Evolutionary conservation across 2,113 vertebrate species (phyloP).

Genomic region (Notechis scutatus): DNA sequence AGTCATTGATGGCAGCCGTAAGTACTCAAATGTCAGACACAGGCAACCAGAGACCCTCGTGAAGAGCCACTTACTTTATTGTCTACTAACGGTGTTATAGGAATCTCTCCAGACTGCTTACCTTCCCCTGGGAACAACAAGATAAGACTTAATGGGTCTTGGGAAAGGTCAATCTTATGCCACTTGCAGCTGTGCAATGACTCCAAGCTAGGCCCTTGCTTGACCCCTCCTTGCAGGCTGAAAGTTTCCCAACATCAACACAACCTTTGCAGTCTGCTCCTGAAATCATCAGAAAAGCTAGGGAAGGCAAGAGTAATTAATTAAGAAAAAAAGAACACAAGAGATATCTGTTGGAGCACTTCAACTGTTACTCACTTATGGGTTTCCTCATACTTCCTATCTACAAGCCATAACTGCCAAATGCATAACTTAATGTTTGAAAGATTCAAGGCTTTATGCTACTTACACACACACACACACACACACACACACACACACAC

Average conservation of each 20-base stretch:
- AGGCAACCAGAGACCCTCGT: not conserved
- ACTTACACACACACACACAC: too few species aligned
- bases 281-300: not conserved
- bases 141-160: not conserved
- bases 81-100: not conserved
- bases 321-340: not conserved
- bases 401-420: not conserved
- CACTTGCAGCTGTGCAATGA: not conserved
- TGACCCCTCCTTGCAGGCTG: not conserved
- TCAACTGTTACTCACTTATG: not conserved
- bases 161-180: not conserved
- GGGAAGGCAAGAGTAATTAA: not conserved
- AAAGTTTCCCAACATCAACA: not conserved
- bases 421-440: not conserved
- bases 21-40: slow-evolving; percentile 66
- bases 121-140: not conserved
- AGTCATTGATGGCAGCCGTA: slow-evolving; percentile 94
- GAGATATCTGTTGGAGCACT: not conserved
- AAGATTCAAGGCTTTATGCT: not conserved
- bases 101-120: not conserved
- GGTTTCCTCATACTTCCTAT: not conserved
- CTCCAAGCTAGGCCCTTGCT: not conserved
- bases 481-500: not conserved
- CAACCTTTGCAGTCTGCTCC: not conserved
- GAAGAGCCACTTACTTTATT: not conserved